Evolutionary conservation across 2,888 invertebrate species (phyloP).

Genomic region (Sericinus montela): DNA sequence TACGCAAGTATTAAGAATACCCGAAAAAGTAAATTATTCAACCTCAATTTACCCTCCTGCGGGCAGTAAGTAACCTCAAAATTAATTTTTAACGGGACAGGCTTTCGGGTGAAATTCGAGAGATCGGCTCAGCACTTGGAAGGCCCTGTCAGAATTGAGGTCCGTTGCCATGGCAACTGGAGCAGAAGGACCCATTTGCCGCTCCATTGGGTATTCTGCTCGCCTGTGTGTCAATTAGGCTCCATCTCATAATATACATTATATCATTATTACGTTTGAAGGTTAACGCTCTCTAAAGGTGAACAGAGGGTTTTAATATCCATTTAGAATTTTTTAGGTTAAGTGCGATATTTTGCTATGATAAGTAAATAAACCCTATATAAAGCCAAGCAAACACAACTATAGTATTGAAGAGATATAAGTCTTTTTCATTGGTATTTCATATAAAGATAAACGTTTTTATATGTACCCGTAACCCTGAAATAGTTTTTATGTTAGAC

Average conservation of each 20-base stretch:
- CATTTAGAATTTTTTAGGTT: not conserved
- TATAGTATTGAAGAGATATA: too few species aligned
- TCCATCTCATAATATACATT: slow-evolving; percentile 18
- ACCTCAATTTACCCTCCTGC: slow-evolving; percentile 42
- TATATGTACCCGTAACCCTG: too few species aligned
- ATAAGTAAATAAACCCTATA: too few species aligned
- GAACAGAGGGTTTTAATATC: not conserved
- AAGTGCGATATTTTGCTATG: not conserved
- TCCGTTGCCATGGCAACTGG: slow-evolving; percentile 52
- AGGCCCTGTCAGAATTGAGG: slow-evolving; percentile 47
- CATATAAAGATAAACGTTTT: too few species aligned
- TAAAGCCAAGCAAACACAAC: too few species aligned
- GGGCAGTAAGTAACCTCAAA: slow-evolving; percentile 45
- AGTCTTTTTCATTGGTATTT: too few species aligned
- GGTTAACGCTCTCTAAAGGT: slow-evolving; percentile 2
- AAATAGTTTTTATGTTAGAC: too few species aligned
- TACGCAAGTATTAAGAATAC: slow-evolving; percentile 32
- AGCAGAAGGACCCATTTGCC: slow-evolving; percentile 71
- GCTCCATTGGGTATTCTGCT: slow-evolving; percentile 59
- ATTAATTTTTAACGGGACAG: slow-evolving; percentile 55
- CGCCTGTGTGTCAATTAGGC: slow-evolving; percentile 53
- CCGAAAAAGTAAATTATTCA: slow-evolving; percentile 49
- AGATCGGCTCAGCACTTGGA: slow-evolving; percentile 49
- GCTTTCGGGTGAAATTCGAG: slow-evolving; percentile 46
- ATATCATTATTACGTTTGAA: slow-evolving; percentile 14